Percentiles rank a stretch among this genome's conserved stretches.
Evolutionary conservation across 2,113 vertebrate species (phyloP).

Genomic region (Actinemys pallida): DNA sequence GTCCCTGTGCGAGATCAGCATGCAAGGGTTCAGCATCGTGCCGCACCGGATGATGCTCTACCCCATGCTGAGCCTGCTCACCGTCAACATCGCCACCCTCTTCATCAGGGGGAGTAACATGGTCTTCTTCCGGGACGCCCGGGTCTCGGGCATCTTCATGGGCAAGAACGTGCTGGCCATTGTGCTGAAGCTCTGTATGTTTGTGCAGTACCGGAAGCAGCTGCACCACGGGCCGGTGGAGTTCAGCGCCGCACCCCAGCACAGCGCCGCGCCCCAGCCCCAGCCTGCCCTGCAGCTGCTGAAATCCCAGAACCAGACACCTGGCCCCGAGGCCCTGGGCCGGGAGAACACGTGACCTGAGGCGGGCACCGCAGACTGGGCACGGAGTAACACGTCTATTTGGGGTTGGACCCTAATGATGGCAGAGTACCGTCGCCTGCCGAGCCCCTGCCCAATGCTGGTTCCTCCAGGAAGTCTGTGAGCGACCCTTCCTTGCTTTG

Average conservation of each 20-base stretch:
- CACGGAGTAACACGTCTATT: not conserved
- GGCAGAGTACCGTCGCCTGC: rapidly evolving
- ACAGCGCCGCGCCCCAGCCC: not conserved
- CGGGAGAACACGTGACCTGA: conserved; percentile 51
- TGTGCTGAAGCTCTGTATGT: conserved; percentile 83
- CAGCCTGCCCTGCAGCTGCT: not conserved
- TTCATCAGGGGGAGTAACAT: conserved; percentile 86
- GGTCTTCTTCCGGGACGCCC: conserved; percentile 86
- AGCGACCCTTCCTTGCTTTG: not conserved
- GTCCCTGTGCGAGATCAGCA: conserved; percentile 86
- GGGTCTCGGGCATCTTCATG: conserved; percentile 88
- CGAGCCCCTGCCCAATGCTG: not conserved
- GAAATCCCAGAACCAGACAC: conserved; percentile 39
- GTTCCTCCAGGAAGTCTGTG: not conserved
- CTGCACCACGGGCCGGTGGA: not conserved
- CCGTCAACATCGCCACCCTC: conserved; percentile 85
- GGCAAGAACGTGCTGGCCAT: conserved; percentile 88
- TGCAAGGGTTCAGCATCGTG: conserved; percentile 73
- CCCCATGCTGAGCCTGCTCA: conserved; percentile 88
- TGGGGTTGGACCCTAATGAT: rapidly evolving
- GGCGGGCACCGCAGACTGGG: not conserved
- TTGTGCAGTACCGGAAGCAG: conserved; percentile 83
- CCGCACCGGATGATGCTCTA: conserved; percentile 83
- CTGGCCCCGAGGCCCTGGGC: conserved; percentile 34
- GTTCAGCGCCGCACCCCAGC: not conserved